Conservation (phyloP, 2,797 vertebrate species). For the Xiphophorus birchmanni region DNA sequence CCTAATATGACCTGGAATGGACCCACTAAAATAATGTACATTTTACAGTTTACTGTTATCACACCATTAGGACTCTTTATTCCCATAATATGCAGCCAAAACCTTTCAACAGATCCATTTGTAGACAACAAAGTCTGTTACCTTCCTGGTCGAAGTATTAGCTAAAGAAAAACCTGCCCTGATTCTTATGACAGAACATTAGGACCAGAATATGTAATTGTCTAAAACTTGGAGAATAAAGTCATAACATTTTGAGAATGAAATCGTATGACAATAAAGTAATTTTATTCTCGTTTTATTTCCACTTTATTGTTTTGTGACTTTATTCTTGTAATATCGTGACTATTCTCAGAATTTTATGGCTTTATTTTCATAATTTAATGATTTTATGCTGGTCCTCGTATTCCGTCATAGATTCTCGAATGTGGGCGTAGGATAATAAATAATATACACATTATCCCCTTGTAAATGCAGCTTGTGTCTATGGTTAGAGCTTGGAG, state of each 20-base stretch:
- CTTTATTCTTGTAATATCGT: no score
- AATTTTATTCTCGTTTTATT: no score
- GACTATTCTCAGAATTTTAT: no score
- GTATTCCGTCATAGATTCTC: not conserved
- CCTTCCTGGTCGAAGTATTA: not conserved
- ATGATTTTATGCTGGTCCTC: no score
- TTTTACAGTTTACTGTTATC: not conserved
- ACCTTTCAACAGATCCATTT: not conserved
- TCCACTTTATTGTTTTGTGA: no score
- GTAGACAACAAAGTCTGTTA: not conserved
- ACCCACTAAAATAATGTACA: not conserved
- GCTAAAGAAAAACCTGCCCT: not conserved
- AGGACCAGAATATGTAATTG: no score
- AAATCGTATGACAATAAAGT: no score
- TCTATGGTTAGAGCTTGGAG: not conserved
- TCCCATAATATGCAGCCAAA: not conserved
- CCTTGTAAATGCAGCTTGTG: not conserved
- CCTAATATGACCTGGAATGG: not conserved
- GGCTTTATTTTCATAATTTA: no score
- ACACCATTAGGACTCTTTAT: not conserved
- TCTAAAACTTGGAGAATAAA: no score
- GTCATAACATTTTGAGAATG: no score
- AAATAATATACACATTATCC: not conserved
- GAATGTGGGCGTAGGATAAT: not conserved
- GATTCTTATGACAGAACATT: no score